phyloP scores from a whole-genome alignment of 2,888 invertebrate species.

The Andrena bicolor region DNA sequence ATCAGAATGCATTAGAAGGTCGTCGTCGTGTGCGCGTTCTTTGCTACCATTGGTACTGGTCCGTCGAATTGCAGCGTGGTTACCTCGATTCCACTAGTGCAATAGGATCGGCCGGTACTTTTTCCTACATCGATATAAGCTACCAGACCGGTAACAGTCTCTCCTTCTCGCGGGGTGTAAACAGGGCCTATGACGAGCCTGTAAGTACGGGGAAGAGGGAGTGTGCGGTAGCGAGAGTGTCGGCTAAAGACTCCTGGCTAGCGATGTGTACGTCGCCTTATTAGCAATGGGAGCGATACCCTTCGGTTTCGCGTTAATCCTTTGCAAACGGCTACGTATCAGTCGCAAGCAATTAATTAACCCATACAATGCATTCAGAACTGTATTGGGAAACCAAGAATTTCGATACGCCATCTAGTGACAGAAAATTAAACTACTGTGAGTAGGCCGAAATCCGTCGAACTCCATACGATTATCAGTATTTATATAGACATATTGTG shows the following conservation, averaged over 20 bases:
- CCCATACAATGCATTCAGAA: background rate
- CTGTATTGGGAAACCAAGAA: too few relatives aligned
- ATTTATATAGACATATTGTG: too few relatives aligned
- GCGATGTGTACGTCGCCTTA: constrained; percentile 57
- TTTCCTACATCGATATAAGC: constrained; percentile 65
- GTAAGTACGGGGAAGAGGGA: constrained; percentile 33
- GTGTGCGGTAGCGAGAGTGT: constrained; percentile 49
- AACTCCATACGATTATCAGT: too few relatives aligned
- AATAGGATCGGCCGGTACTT: constrained; percentile 65
- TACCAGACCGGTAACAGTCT: constrained; percentile 63
- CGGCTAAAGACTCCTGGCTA: constrained; percentile 40
- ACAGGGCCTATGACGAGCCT: constrained; percentile 60
- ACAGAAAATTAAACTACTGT: too few relatives aligned
- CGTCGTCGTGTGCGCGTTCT: constrained; percentile 36
- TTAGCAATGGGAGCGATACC: constrained; percentile 55
- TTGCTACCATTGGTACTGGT: constrained; percentile 40
- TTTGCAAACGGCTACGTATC: background rate
- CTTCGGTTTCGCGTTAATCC: constrained; percentile 22
- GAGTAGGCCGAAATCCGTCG: too few relatives aligned
- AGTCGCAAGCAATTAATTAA: background rate
- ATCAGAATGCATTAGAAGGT: constrained; percentile 52
- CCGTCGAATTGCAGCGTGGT: constrained; percentile 56
- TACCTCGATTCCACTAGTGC: constrained; percentile 57
- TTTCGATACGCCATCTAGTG: too few relatives aligned
- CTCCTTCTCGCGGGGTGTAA: constrained; percentile 57